Evolutionary conservation across 2,888 invertebrate genomes (phyloP), one percentile per base, ranked within the genome.

Genomic region (Latheticus oryzae): DNA sequence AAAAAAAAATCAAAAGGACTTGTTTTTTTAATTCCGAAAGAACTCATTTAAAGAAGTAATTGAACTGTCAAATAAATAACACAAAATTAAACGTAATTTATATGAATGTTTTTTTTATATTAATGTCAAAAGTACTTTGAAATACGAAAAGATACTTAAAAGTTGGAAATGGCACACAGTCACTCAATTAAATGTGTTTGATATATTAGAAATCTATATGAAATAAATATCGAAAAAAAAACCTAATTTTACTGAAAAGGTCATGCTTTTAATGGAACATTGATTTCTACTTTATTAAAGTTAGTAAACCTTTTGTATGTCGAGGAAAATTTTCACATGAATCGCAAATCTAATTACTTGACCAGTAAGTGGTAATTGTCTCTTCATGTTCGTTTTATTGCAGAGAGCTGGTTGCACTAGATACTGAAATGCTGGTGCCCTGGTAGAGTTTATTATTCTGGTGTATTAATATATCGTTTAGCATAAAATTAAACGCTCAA

Each of bases 1-100:
- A n/a, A n/a, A n/a, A n/a, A n/a, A n/a, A n/a, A n/a, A n/a, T n/a
- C n/a, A n/a, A n/a, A n/a, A n/a, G n/a, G n/a, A n/a, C n/a, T n/a
- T n/a, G n/a, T n/a, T n/a, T n/a, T n/a, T n/a, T n/a, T n/a, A n/a
- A n/a, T n/a, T n/a, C n/a, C n/a, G n/a, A n/a, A n/a, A n/a, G n/a
- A n/a, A n/a, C n/a, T n/a, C n/a, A n/a, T n/a, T n/a, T n/a, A n/a
- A n/a, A n/a, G n/a, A n/a, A n/a, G n/a, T n/a, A n/a, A n/a, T n/a
- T n/a, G n/a, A n/a, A n/a, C n/a, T n/a, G n/a, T n/a, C n/a, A n/a
- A n/a, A n/a, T n/a, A n/a, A n/a, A n/a, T n/a, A n/a, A n/a, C n/a
- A n/a, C n/a, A n/a, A n/a, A 45, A 45, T 45, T 45, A 45, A 45
- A 32, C n/a, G n/a, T 45, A 45, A 45, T 17, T 45, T 19, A 16